Base-by-base conservation (phyloP, 2,797 vertebrate genomes). In the Eurystomus glaucurus region DNA sequence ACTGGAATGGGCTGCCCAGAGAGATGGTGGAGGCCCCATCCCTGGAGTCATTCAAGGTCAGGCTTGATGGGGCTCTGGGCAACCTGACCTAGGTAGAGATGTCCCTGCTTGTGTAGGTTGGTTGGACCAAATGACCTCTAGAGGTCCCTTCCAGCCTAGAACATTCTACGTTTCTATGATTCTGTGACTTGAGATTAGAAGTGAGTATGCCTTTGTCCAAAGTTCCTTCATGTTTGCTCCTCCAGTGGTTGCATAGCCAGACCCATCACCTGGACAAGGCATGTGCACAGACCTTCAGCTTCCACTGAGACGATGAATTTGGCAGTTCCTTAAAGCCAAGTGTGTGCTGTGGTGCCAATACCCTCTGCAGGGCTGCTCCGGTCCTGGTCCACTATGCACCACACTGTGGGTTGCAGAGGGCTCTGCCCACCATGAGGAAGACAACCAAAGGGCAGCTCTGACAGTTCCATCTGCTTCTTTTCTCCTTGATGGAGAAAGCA, bases 401-500 rank as follows among this genome's bases (percentile, higher is more conserved):
- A 33, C 37, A 25, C 33, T 33, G 25, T 0, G 0, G 39, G 22
- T 21, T 76, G 45, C 20, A 58, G 28, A 43, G 60, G 35, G 12
- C 35, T 72, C 43, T 82, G 58, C 58, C 52, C 3, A 0, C 43
- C 1, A 0, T 4, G 48, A 28, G 33, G 51, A 74, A 65, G 39
- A 55, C 35, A 66, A 79, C 41, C 31, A 58, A 87, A 92, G 75
- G 90, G 84, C 66, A 87, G 48, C 28, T 91, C 80, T 94, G 88
- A 80, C 81, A 79, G 96, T 93, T 94, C 51, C 28, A 39, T 93
- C 55, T 19, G 19, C 62, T 79, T 29, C 54, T 77, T 70, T 93
- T 92, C 87, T 7, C 35, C 81, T 91, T 95, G 64, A 68, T 78
- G 85, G 68, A 95, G 93, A 93, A 97, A 93, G 60, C 84, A 90